Base-by-base conservation (phyloP, 2,797 vertebrate species). In the Myotis myotis region DNA sequence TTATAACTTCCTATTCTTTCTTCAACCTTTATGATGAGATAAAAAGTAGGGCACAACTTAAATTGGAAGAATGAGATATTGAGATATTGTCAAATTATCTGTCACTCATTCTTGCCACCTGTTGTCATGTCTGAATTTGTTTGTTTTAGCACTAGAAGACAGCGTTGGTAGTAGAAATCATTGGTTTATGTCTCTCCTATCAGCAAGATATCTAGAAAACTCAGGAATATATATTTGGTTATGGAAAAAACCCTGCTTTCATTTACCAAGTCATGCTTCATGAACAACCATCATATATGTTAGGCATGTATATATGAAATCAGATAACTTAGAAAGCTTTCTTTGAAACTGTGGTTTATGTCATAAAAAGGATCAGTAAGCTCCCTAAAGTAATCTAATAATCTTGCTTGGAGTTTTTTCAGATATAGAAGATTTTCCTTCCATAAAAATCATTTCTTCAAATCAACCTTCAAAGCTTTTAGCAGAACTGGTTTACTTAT, bases 371-470 rank as follows among this genome's bases (percentile, higher is more conserved):
- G 3, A 71, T 4, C 11, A 87, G 28, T 71, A 80, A 49, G 49
- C 25, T 89, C 12, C 19, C 28, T 76, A 82, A 95, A 80, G 53
- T 60, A 82, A 95, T 66, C 38, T 79, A 49, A 66, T 68, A 55
- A 60, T 79, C 9, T 49, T 95, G 1, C 25, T 87, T 20, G 60
- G 75, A 75, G 82, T 62, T 84, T 91, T 76, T 71, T 68, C 13
- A 95, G 38, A 72, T 36, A 71, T 13, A 44, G n/a, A 76, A 64
- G 8, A 84, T 68, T 92, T 91, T 78, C 36, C 76, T 84, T 87
- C 22, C 62, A 85, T 82, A 82, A 86, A 13, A 47, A 12, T 30
- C 5, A 84, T 96, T 92, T 6, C 62, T 96, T 96, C 44, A 68
- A 89, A 86, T 60, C 49, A 76, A 87, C 19, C 22, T 81, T 64